Evolutionary conservation across 2,888 invertebrate species (phyloP), one percentile per base, ranked within the genome.

Genomic region (Calameuta pallipes): DNA sequence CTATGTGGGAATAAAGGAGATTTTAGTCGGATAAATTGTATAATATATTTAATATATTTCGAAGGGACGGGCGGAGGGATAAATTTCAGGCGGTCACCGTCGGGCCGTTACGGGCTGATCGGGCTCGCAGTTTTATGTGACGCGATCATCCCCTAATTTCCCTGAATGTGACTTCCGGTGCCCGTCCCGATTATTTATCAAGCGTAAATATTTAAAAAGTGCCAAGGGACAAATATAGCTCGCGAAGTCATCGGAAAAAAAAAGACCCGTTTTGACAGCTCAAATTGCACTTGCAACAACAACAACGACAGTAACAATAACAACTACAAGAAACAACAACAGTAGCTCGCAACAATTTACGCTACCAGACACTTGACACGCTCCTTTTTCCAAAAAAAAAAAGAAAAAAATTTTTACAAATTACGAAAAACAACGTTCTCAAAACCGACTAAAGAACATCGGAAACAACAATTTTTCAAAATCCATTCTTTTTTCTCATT

Each of bases 41-140:
- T 90, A 89, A 88, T 90, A 91, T 91, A 91, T 89, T 89, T 91
- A 91, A 90, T 91, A 91, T 91, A 91, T 91, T 90, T 89, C 87
- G 87, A 88, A 78, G 69, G 56, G 35, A 68, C 41, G 73, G 69
- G 34, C 33, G 37, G 37, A n/a, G 56, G n/a, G 69, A 74, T 9
- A 9, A 56, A 56, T 56, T 23, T 56, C 56, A 56, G 71, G 75
- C n/a, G 68, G 56, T 34, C 35, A 75, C 75, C 76, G 77, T 74
- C 74, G 73, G 75, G 74, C 31, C 78, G 79, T 81, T 82, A 84
- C 81, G 79, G 75, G 80, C 75, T 82, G 83, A 80, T 86, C 84
- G 83, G 83, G 85, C 87, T 90, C 89, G 85, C 87, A 90, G 89
- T 90, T 90, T 90, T 90, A 91, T 90, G 90, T 82, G 89, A 88